Evolutionary conservation across 2,797 vertebrate genomes (phyloP).

Genomic region (Thalassophryne amazonica): DNA sequence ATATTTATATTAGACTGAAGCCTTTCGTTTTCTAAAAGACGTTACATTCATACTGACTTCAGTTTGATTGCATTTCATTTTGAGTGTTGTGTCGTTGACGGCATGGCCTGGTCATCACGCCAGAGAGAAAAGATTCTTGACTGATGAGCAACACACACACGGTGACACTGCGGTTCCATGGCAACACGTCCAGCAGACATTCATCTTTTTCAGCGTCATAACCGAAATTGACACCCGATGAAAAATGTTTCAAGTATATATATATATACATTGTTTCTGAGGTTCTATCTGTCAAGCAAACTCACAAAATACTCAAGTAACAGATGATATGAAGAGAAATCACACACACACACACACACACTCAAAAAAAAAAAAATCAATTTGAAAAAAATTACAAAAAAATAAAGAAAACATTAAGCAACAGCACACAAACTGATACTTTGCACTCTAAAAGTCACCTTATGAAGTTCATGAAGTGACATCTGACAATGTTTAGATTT

Average conservation of each 20-base stretch:
- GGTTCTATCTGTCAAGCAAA: slow-evolving; percentile 68
- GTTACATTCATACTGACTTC: slow-evolving; percentile 83
- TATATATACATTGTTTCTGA: slow-evolving; percentile 75
- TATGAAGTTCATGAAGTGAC: slow-evolving; percentile 9
- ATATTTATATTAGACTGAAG: slow-evolving; percentile 85
- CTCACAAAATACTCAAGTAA: slow-evolving; percentile 60
- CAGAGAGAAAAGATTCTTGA: slow-evolving; percentile 54
- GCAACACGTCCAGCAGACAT: slow-evolving; percentile 68
- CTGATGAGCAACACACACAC: slow-evolving; percentile 59
- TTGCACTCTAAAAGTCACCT: slow-evolving; percentile 27
- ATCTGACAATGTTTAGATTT: not conserved
- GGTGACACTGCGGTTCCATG: slow-evolving; percentile 61
- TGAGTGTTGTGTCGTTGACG: slow-evolving; percentile 58
- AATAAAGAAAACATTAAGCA: slow-evolving; percentile 30
- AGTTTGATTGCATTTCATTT: slow-evolving; percentile 85
- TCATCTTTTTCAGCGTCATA: slow-evolving; percentile 57
- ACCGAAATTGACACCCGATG: slow-evolving; percentile 59
- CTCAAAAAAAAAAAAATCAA: slow-evolving; percentile 41
- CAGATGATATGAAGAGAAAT: slow-evolving; percentile 40
- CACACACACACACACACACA: no score
- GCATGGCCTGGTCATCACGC: slow-evolving; percentile 51
- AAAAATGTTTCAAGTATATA: slow-evolving; percentile 75
- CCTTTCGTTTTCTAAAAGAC: slow-evolving; percentile 73
- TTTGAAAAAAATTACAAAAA: slow-evolving; percentile 45
- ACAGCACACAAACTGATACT: slow-evolving; percentile 19